Conservation (phyloP, 1,140 invertebrate species). For the Radopholus similis region DNA sequence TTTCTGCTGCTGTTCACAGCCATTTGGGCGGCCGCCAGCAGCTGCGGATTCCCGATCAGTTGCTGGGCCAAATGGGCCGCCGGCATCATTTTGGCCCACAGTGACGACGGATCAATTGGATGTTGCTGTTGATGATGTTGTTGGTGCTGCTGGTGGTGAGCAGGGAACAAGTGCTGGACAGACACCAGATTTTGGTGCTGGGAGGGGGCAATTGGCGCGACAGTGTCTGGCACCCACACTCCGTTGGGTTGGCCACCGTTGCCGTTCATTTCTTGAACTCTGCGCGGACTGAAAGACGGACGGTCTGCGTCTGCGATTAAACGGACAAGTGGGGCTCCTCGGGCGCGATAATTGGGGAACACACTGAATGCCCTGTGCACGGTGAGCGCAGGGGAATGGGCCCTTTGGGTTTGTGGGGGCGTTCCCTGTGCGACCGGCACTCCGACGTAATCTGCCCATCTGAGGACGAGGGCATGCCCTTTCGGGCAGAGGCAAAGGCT, state of each 20-base stretch:
- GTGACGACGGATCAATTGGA: neutral
- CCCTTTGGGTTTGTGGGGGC: neutral
- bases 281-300: neutral
- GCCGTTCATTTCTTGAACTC: neutral
- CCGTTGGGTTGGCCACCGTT: neutral
- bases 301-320: too few species aligned
- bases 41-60: too few species aligned
- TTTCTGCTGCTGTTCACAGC: neutral
- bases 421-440: too few species aligned
- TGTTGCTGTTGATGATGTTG: neutral
- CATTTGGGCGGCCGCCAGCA: neutral
- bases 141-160: neutral
- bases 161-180: neutral
- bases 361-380: too few species aligned
- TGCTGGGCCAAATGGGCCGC: neutral
- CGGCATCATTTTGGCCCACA: slow-evolving; percentile 8
- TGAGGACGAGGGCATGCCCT: neutral
- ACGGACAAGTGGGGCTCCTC: too few species aligned
- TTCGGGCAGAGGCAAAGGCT: neutral
- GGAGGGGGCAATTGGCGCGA: neutral
- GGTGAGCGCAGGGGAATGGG: too few species aligned
- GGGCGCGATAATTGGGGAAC: too few species aligned
- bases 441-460: neutral
- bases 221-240: neutral
- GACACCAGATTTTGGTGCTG: neutral